Conservation (phyloP, 2,888 invertebrate genomes). For the Endomychus coccineus region DNA sequence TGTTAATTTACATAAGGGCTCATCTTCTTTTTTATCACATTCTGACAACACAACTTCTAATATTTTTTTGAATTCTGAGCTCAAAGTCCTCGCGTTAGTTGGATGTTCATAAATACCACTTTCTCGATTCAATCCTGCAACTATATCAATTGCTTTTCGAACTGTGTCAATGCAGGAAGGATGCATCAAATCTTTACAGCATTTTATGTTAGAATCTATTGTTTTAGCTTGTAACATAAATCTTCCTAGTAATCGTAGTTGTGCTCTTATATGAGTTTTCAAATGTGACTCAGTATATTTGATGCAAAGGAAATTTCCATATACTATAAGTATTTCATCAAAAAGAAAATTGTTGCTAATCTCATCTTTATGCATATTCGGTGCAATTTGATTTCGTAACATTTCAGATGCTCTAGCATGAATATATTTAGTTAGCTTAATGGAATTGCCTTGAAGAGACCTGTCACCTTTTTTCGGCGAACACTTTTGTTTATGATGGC, state of each 20-base stretch:
- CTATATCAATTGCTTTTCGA: neutral
- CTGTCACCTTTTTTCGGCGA: neutral
- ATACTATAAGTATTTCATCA: neutral
- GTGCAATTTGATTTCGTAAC: neutral
- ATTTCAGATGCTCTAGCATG: neutral
- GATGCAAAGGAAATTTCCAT: neutral
- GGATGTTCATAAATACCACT: neutral
- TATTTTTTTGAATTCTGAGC: neutral
- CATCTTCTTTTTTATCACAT: neutral
- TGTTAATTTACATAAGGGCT: neutral
- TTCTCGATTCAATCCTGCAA: neutral
- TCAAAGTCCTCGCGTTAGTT: neutral
- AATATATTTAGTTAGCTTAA: neutral
- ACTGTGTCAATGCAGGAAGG: neutral
- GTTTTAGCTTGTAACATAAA: neutral
- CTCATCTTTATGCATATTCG: neutral
- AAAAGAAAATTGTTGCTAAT: neutral
- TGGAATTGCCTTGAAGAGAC: neutral
- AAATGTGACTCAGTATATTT: neutral
- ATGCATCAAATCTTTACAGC: neutral
- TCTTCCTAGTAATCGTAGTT: neutral
- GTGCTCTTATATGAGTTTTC: conserved; percentile 1
- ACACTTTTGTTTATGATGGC: neutral
- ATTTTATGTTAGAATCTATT: neutral
- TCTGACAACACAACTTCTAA: neutral